Conservation (phyloP, 2,113 vertebrate species). For the Oreocharis arfaki region DNA sequence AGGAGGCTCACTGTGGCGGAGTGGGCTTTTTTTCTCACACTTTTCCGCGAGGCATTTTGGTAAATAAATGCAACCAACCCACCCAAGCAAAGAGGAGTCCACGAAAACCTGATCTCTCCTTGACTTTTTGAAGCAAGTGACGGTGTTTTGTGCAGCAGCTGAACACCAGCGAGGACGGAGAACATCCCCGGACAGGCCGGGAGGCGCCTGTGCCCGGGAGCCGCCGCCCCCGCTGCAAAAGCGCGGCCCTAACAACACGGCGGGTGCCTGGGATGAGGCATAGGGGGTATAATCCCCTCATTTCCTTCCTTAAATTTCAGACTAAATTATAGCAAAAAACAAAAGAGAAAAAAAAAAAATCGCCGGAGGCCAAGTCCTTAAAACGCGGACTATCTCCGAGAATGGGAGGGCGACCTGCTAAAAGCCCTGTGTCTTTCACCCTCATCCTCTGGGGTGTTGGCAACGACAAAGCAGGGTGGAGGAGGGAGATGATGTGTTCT, state of each 20-base stretch:
- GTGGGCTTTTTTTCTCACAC: not conserved
- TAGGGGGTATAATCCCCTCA: not conserved
- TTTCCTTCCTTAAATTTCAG: not conserved
- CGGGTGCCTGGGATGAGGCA: not conserved
- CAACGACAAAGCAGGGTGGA: not conserved
- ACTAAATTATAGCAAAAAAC: not conserved
- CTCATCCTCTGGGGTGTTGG: not conserved
- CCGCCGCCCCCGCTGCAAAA: accelerated
- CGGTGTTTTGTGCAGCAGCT: not conserved
- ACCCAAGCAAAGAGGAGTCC: not conserved
- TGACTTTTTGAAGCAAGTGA: not conserved
- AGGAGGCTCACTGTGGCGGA: not conserved
- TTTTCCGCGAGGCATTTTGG: not conserved
- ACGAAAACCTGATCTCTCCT: not conserved
- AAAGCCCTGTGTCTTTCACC: not conserved
- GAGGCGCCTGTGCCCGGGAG: not conserved
- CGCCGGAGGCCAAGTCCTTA: not conserved
- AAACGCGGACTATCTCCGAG: not conserved
- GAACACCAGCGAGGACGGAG: not conserved
- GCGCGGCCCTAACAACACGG: not conserved
- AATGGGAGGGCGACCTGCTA: not conserved
- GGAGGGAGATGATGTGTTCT: not conserved
- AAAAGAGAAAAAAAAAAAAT: not conserved
- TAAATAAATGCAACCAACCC: not conserved
- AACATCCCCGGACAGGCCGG: not conserved